Conservation (phyloP, 2,888 invertebrate genomes). For the Meganola albula region DNA sequence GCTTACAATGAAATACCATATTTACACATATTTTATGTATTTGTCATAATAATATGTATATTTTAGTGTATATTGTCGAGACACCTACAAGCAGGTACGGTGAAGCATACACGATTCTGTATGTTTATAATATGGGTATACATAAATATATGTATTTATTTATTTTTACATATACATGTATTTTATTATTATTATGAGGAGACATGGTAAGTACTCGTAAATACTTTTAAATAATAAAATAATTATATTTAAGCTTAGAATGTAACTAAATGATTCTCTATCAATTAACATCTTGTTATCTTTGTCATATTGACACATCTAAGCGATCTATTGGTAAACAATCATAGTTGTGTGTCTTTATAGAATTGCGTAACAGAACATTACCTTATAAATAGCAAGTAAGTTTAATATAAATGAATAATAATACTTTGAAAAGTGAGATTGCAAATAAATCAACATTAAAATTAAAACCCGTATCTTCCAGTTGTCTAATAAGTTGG, state of each 20-base stretch:
- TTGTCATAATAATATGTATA: slow-evolving; percentile 26
- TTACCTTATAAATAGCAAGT: no score
- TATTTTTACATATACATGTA: slow-evolving; percentile 19
- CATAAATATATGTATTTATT: slow-evolving; percentile 12
- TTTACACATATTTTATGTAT: slow-evolving; percentile 35
- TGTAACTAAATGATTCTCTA: slow-evolving; percentile 19
- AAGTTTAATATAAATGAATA: no score
- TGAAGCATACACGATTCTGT: slow-evolving; percentile 44
- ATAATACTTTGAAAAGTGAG: no score
- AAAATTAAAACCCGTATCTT: slow-evolving; percentile 11
- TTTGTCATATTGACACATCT: background rate
- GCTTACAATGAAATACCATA: slow-evolving; percentile 24
- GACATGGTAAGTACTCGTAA: slow-evolving; percentile 11
- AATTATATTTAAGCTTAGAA: slow-evolving; percentile 27
- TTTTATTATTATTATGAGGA: slow-evolving; percentile 12
- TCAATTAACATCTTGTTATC: slow-evolving; percentile 7
- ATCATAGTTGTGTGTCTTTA: no score
- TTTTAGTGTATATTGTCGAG: slow-evolving; percentile 52
- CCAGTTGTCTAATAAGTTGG: slow-evolving; percentile 79
- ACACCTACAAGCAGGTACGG: slow-evolving; percentile 64
- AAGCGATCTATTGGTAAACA: no score
- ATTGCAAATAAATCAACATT: slow-evolving; percentile 24
- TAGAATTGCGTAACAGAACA: no score
- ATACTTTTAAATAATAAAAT: no score
- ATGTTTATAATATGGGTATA: slow-evolving; percentile 16